Evolutionary conservation across 2,797 vertebrate genomes (phyloP).

Genomic region (Neosilurus mollespiculum): DNA sequence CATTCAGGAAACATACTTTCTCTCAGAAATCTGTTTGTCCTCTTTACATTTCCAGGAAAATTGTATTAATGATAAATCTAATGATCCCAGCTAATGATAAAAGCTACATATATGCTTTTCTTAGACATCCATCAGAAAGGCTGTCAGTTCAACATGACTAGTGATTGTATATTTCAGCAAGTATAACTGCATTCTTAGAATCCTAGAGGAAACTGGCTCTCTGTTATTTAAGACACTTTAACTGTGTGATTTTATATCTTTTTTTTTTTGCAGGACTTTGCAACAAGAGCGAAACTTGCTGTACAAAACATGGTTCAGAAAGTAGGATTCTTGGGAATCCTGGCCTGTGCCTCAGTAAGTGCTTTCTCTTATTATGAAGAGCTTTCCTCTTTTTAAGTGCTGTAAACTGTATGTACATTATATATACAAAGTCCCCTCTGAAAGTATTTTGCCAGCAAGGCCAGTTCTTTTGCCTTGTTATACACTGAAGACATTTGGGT

Average conservation of each 20-base stretch:
- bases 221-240: neutral
- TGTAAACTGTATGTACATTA: neutral
- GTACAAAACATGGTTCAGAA: slow-evolving; percentile 96
- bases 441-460: neutral
- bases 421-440: neutral
- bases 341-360: slow-evolving; percentile 89
- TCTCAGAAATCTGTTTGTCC: neutral
- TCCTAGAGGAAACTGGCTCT: neutral
- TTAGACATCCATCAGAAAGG: neutral
- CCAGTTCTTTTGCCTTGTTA: neutral
- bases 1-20: neutral
- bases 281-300: slow-evolving; percentile 89
- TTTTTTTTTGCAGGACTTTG: slow-evolving; percentile 81
- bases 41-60: neutral
- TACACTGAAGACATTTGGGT: neutral
- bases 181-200: neutral
- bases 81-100: neutral
- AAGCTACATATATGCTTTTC: neutral
- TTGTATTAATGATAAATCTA: neutral
- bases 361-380: neutral
- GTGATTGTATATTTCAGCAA: neutral
- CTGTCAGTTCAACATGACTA: neutral
- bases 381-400: too few relatives aligned
- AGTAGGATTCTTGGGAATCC: slow-evolving; percentile 96
- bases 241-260: neutral